Evolutionary conservation across 30 jellyfish, hydroid and myxozoan species (phyloP).

Genomic region (Turritopsis rubra): DNA sequence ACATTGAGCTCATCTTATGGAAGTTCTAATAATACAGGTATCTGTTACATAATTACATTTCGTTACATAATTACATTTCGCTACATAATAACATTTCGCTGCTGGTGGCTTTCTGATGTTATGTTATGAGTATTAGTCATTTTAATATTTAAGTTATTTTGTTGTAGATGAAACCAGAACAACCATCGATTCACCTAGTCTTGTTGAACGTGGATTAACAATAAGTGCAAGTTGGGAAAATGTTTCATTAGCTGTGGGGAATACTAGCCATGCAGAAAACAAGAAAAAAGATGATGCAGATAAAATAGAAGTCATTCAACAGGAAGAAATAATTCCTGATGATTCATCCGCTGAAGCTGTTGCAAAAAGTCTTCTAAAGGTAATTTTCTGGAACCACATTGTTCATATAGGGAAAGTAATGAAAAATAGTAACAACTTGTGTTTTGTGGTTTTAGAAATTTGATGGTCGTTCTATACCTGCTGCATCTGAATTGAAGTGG

Average conservation of each 20-base stretch:
- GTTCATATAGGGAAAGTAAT: background rate
- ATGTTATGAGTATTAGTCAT: background rate
- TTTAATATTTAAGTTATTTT: background rate
- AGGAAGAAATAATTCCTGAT: slow-evolving; percentile 48
- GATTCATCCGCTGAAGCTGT: slow-evolving; percentile 91
- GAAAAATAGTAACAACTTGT: background rate
- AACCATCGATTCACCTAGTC: slow-evolving; percentile 35
- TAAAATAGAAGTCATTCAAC: slow-evolving; percentile 31
- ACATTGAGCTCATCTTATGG: slow-evolving; percentile 51
- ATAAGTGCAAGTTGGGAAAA: slow-evolving; percentile 94
- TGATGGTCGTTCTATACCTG: slow-evolving; percentile 71
- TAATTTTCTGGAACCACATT: background rate
- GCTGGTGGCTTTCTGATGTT: background rate
- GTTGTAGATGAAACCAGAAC: slow-evolving; percentile 43
- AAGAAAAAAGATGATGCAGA: slow-evolving; percentile 16
- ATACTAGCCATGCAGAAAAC: slow-evolving; percentile 7
- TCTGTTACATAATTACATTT: background rate
- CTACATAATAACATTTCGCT: background rate
- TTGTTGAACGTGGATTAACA: background rate
- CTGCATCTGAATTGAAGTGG: slow-evolving; percentile 95
- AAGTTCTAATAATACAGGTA: slow-evolving; percentile 67
- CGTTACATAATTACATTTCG: background rate
- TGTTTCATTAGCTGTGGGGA: slow-evolving; percentile 51
- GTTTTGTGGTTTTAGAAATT: slow-evolving; percentile 39
- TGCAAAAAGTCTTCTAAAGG: slow-evolving; percentile 75